phyloP scores from a whole-genome alignment of 2,113 vertebrate species.

The Oreochromis aureus region DNA sequence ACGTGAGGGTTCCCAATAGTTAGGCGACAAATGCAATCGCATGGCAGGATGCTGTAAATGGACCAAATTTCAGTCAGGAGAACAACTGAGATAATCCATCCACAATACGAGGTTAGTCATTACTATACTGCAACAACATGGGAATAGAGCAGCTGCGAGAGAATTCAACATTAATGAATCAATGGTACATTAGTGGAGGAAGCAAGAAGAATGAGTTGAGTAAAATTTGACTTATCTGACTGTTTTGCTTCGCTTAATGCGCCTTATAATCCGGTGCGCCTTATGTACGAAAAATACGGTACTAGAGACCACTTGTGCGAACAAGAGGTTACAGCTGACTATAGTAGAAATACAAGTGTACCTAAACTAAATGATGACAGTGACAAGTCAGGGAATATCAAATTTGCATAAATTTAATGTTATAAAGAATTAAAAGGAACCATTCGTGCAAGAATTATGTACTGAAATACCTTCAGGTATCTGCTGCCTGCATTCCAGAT shows the following conservation, averaged over 20 bases:
- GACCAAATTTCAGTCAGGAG: not conserved
- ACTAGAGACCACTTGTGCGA: not conserved
- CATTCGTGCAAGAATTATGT: not conserved
- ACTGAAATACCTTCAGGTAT: constrained; percentile 24
- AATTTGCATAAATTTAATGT: not conserved
- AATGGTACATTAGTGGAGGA: fast-evolving
- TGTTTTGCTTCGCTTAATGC: not conserved
- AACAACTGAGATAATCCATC: not conserved
- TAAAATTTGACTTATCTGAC: not conserved
- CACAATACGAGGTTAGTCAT: fast-evolving
- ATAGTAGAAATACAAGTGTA: not conserved
- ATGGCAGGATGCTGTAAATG: not conserved
- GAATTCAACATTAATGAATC: fast-evolving
- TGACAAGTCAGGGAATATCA: not conserved
- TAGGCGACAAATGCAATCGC: not conserved
- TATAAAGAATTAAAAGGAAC: not conserved
- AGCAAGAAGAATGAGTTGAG: not conserved
- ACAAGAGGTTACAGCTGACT: not conserved
- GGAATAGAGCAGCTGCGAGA: not conserved
- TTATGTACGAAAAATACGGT: not conserved
- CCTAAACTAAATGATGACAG: not conserved
- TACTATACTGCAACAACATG: not conserved
- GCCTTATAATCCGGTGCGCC: fast-evolving
- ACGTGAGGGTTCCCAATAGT: fast-evolving
- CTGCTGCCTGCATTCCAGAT: not conserved